These are phyloP conservation scores for Atta cephalotes DNA, from an alignment of 1,140 invertebrate species.

Conservation along the genomic window DNA sequence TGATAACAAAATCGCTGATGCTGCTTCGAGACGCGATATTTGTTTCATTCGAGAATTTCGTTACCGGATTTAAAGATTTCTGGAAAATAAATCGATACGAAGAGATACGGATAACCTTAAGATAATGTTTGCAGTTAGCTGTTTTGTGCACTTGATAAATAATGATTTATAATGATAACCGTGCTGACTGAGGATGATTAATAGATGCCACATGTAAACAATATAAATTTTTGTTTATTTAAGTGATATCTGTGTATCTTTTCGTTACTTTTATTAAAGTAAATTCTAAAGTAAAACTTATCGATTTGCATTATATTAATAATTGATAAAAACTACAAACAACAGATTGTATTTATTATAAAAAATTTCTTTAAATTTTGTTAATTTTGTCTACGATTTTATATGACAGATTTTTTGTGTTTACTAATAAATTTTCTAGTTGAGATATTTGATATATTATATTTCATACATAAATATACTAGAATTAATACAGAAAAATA, in stretches of 20 bases:
- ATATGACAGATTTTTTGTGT: not conserved
- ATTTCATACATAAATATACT: too few relatives aligned
- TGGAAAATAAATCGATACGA: not conserved
- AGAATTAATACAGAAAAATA: too few relatives aligned
- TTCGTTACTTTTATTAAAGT: not conserved
- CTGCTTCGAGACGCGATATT: not conserved
- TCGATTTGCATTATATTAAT: not conserved
- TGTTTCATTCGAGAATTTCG: not conserved
- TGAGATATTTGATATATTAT: too few relatives aligned
- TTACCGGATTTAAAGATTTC: not conserved
- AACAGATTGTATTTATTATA: not conserved
- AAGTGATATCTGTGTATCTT: not conserved
- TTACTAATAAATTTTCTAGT: not conserved
- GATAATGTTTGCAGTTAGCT: not conserved
- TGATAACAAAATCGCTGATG: not conserved
- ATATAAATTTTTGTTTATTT: not conserved
- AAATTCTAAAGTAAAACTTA: not conserved
- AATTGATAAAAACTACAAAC: not conserved
- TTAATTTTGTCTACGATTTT: slow-evolving; percentile 90
- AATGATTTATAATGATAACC: slow-evolving; percentile 7
- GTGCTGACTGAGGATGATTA: not conserved
- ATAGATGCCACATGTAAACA: not conserved
- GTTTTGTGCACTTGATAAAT: not conserved
- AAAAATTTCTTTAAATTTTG: slow-evolving; percentile 1
- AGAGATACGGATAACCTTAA: slow-evolving; percentile 3